phyloP scores from a whole-genome alignment of 2,113 vertebrate genomes.

The Rhinichthys klamathensis region DNA sequence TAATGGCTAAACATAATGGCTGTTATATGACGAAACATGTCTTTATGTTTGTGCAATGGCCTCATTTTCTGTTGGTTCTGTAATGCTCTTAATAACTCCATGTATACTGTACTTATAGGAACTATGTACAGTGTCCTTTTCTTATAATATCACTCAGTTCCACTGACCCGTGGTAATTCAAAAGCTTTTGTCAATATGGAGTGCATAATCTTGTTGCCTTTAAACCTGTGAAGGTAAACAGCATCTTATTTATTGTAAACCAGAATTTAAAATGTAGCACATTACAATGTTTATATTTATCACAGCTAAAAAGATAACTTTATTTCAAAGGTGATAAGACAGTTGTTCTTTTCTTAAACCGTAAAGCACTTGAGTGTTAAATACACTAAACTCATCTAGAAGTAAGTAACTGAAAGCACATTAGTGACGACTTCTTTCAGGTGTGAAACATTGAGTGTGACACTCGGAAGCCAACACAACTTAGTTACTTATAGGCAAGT shows the following conservation, averaged over 20 bases:
- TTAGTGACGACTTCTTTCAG: constrained; percentile 34
- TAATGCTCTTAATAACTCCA: not conserved
- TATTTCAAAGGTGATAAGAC: not conserved
- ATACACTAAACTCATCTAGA: constrained; percentile 9
- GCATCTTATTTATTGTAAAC: not conserved
- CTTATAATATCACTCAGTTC: not conserved
- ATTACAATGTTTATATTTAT: not conserved
- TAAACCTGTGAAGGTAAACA: not conserved
- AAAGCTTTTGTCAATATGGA: not conserved
- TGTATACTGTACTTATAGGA: not conserved
- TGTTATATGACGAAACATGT: not conserved
- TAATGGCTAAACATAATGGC: not conserved
- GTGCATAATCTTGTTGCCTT: not conserved
- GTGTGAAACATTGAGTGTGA: constrained; percentile 45
- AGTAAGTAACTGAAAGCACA: constrained; percentile 37
- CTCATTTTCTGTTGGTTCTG: not conserved
- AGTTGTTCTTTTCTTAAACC: not conserved
- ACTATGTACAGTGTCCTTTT: not conserved
- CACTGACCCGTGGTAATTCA: not conserved
- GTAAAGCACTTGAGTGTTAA: not conserved
- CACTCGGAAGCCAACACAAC: constrained; percentile 19
- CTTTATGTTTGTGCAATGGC: constrained; percentile 27
- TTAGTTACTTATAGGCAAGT: constrained; percentile 4
- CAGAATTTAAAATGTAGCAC: not conserved
- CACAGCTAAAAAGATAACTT: not conserved